phyloP scores from a whole-genome alignment of 2,113 vertebrate genomes.

The Brachirus orientalis region DNA sequence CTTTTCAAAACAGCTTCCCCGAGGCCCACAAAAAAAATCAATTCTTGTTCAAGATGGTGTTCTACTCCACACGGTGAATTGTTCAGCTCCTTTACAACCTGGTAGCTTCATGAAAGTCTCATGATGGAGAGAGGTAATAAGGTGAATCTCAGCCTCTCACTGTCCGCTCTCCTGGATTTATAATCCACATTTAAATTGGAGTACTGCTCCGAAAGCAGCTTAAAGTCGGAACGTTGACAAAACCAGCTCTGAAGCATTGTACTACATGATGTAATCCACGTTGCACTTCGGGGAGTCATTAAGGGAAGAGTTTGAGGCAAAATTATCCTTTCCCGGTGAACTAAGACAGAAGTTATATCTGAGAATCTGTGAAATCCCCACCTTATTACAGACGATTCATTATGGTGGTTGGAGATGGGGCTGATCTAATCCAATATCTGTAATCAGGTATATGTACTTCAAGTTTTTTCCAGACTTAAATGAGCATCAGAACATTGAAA shows the following conservation, averaged over 20 bases:
- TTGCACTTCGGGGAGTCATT: neutral
- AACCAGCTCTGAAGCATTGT: neutral
- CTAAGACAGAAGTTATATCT: neutral
- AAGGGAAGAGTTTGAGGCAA: neutral
- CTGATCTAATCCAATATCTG: too few species aligned
- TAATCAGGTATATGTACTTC: too few species aligned
- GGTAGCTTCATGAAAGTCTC: conserved; percentile 15
- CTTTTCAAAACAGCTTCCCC: conserved; percentile 6
- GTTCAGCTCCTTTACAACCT: too few species aligned
- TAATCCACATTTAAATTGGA: conserved; percentile 13
- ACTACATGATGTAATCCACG: conserved; percentile 10
- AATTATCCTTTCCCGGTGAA: neutral
- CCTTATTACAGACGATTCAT: too few species aligned
- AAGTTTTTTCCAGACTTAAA: too few species aligned
- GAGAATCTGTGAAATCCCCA: neutral
- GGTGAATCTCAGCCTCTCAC: conserved; percentile 11
- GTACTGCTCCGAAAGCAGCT: neutral
- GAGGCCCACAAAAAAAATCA: conserved; percentile 40
- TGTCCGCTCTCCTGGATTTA: conserved; percentile 1
- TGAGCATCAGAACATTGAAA: too few species aligned
- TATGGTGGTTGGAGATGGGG: too few species aligned
- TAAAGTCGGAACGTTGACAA: conserved; percentile 14
- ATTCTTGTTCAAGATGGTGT: conserved; percentile 43
- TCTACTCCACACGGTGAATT: conserved; percentile 3
- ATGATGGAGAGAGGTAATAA: conserved; percentile 14